These are phyloP conservation scores for Antitype chi DNA, from an alignment of 2,888 invertebrate genomes.

Conservation along the genomic window DNA sequence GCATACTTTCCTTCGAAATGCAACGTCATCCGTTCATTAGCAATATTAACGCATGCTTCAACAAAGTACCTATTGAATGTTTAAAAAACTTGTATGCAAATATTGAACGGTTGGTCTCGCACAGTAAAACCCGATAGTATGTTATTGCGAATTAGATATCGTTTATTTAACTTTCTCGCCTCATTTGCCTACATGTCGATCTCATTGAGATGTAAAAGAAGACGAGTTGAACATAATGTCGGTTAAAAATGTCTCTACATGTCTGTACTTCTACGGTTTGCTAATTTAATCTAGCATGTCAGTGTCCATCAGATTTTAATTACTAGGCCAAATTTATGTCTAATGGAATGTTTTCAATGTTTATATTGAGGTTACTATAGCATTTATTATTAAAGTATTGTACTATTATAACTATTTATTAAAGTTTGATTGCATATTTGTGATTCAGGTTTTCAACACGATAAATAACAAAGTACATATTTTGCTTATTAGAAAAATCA, in stretches of 20 bases:
- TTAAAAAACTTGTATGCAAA: constrained; percentile 64
- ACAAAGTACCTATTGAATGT: constrained; percentile 48
- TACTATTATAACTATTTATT: constrained; percentile 46
- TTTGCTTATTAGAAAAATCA: not conserved
- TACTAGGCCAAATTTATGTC: constrained; percentile 65
- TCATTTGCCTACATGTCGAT: constrained; percentile 60
- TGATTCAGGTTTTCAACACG: constrained; percentile 14
- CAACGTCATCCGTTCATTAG: constrained; percentile 54
- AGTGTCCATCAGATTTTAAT: constrained; percentile 49
- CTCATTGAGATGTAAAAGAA: constrained; percentile 68
- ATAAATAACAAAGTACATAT: not conserved
- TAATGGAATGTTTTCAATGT: constrained; percentile 57
- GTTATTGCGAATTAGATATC: constrained; percentile 67
- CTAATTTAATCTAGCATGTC: constrained; percentile 27
- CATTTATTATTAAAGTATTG: too few species aligned
- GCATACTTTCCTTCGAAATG: constrained; percentile 52
- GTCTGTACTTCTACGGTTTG: constrained; percentile 17
- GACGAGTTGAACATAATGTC: constrained; percentile 6
- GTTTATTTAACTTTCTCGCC: constrained; percentile 73
- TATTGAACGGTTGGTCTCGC: constrained; percentile 59
- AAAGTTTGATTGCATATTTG: constrained; percentile 32
- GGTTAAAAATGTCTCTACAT: constrained; percentile 26
- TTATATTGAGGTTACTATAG: constrained; percentile 69
- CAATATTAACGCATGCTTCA: constrained; percentile 50
- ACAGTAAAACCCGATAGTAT: constrained; percentile 51